These are phyloP conservation scores for Rugalucina vietnamica DNA, from an alignment of 2,888 invertebrate genomes.

Conservation along the genomic window DNA sequence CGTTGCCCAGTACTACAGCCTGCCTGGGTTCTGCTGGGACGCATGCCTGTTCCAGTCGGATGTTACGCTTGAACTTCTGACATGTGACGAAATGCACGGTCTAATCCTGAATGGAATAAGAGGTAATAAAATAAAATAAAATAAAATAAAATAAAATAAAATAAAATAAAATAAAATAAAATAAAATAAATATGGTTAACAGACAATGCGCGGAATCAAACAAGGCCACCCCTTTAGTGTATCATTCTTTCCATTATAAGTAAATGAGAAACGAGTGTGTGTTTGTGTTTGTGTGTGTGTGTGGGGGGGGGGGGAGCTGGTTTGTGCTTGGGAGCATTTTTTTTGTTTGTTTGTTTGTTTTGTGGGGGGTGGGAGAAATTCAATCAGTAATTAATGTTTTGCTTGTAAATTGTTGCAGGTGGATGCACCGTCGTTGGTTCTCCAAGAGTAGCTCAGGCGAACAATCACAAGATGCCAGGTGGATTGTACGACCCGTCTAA, in stretches of 20 bases:
- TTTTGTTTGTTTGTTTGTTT: too few relatives aligned
- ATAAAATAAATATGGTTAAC: not conserved
- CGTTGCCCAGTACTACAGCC: not conserved
- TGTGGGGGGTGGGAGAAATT: too few relatives aligned
- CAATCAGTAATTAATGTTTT: not conserved
- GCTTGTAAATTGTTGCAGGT: not conserved
- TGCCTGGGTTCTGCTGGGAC: not conserved
- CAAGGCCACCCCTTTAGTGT: not conserved
- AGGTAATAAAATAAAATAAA: not conserved
- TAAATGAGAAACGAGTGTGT: too few relatives aligned
- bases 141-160: not conserved
- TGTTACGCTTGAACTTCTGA: not conserved
- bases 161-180: not conserved
- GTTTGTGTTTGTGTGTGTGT: too few relatives aligned
- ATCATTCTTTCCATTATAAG: not conserved
- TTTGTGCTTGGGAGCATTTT: too few relatives aligned
- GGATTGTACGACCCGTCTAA: not conserved
- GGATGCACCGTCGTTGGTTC: slow-evolving; percentile 3
- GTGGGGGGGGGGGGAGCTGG: too few relatives aligned
- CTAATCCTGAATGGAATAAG: not conserved
- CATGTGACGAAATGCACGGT: not conserved
- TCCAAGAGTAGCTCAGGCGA: not conserved
- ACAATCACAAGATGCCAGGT: slow-evolving; percentile 2
- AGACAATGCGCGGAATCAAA: not conserved
- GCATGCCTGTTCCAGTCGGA: not conserved